These are phyloP conservation scores for Antigone vipio DNA, from an alignment of 2,113 vertebrate species.

Conservation along the genomic window DNA sequence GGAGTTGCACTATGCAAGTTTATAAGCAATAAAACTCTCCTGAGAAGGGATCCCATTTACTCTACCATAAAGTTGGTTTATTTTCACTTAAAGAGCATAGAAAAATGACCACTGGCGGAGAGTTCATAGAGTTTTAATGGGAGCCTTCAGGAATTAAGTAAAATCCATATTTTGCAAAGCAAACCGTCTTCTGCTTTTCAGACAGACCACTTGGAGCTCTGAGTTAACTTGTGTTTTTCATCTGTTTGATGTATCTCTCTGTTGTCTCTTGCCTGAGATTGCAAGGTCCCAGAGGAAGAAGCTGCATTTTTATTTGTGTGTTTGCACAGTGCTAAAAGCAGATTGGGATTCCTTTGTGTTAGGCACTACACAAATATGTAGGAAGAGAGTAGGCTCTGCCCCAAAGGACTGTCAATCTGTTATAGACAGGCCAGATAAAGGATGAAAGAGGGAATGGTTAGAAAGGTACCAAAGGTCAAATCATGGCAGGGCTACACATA, in stretches of 20 bases:
- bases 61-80: background rate
- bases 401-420: constrained; percentile 34
- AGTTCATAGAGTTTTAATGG: background rate
- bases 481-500: background rate
- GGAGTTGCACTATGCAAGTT: background rate
- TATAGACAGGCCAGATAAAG: constrained; percentile 43
- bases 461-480: constrained; percentile 45
- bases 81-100: background rate
- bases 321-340: constrained; percentile 44
- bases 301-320: constrained; percentile 5
- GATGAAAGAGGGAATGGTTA: constrained; percentile 44
- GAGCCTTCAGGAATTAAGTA: background rate
- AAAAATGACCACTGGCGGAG: background rate
- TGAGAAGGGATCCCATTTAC: background rate
- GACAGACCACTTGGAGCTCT: background rate
- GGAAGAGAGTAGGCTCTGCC: constrained; percentile 2
- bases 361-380: background rate
- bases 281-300: constrained; percentile 35
- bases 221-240: background rate
- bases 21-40: background rate
- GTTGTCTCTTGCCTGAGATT: constrained; percentile 12
- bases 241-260: constrained; percentile 2
- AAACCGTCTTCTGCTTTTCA: background rate
- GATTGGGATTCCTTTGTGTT: constrained; percentile 50
- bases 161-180: background rate